Evolutionary conservation across 2,888 invertebrate genomes (phyloP).

Genomic region (Dysmachus trigonus): DNA sequence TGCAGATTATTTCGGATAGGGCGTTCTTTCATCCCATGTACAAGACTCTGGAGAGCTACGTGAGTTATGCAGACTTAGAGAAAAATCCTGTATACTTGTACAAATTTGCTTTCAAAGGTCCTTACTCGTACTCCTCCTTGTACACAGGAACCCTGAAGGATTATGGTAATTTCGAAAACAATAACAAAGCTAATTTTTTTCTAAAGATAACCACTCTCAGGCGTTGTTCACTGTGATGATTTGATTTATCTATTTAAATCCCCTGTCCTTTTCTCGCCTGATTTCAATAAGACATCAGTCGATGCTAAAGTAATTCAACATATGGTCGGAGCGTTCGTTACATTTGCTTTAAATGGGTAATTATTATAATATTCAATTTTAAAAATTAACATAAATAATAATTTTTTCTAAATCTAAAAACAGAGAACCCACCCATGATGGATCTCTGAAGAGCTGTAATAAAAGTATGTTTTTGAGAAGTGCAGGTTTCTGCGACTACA

Average conservation of each 20-base stretch:
- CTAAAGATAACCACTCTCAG: conserved; percentile 10
- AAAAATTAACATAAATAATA: background rate
- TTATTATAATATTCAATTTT: conserved; percentile 40
- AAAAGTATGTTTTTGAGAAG: background rate
- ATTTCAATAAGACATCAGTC: conserved; percentile 57
- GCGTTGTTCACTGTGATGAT: conserved; percentile 67
- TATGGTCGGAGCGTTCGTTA: conserved; percentile 64
- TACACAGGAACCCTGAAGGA: conserved; percentile 60
- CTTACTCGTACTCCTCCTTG: conserved; percentile 62
- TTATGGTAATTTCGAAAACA: conserved; percentile 53
- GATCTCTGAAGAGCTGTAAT: conserved; percentile 20
- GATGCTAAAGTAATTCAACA: conserved; percentile 61
- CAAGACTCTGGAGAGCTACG: conserved; percentile 57
- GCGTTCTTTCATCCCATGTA: conserved; percentile 65
- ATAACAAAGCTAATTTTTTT: background rate
- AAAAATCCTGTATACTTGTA: conserved; percentile 65
- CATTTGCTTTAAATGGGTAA: conserved; percentile 66
- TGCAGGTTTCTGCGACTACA: conserved; percentile 57
- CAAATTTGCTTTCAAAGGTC: conserved; percentile 65
- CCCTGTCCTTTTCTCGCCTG: conserved; percentile 61
- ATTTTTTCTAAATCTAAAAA: background rate
- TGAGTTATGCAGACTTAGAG: conserved; percentile 51
- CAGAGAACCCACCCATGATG: conserved; percentile 37
- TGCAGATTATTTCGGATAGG: conserved; percentile 66
- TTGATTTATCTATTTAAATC: conserved; percentile 66